Base-by-base conservation (phyloP, 1,140 invertebrate genomes). In the Brachionus koreanus region DNA sequence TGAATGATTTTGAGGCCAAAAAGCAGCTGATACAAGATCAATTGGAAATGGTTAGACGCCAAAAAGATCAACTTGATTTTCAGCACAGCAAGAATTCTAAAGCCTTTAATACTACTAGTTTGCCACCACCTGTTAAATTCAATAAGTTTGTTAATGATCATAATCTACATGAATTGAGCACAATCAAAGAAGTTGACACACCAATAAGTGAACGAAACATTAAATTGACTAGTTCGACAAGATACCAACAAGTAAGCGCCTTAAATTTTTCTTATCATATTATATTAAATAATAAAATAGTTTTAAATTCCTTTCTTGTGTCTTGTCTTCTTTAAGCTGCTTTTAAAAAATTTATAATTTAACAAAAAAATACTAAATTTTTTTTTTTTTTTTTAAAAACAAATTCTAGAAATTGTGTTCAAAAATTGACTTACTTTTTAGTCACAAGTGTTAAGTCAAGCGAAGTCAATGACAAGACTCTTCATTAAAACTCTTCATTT, bases 121-220 rank as follows among this genome's bases (percentile, higher is more conserved):
- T 74, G n/a, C 69, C 69, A n/a, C 69, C 69, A 13, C 69, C 69
- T 1, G 42, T 74, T 23, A 74, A 74, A 12, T 46, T 74, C 19
- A 74, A 74, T 7, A 74, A 74, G 16, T 74, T 74, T 46, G 39
- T 57, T 33, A 79, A 61, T 39, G 76, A 65, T 9, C 16, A 61
- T 6, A 79, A 79, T 29, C 42, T 57, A 43, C 76, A 61, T 65
- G 76, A 79, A 39, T 42, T 79, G 10, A 79, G 76, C 37, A 79
- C 76, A 12, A 79, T 79, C 25, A 79, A 79, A 65, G 76, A 79
- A 35, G 76, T 79, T 2, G 76, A 79, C 43, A 79, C 76, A 29
- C 76, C 76, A 3, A 61, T 57, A 3, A 79, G 76, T 52, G 76
- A 79, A 42, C 33, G 61, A 43, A 79, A 79, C 35, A 9, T 65